Conservation (phyloP, 1,140 invertebrate species). For the Solenopsis fugax region DNA sequence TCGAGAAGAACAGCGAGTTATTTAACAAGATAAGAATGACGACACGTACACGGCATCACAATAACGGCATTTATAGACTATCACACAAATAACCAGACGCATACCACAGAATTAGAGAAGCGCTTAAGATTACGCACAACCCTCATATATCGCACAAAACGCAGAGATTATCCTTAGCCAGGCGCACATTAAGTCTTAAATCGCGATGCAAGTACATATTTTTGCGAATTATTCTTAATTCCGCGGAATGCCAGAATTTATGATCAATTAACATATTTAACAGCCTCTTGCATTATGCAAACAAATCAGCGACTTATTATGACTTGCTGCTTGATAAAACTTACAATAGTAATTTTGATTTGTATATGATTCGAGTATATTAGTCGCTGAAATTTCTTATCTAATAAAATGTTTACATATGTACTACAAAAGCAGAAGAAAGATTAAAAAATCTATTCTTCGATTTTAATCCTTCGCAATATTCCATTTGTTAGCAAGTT, state of each 20-base stretch:
- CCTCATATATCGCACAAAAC: slow-evolving; percentile 55
- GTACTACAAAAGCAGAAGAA: background rate
- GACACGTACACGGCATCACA: slow-evolving; percentile 58
- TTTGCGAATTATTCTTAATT: background rate
- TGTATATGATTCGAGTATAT: background rate
- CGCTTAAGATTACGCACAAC: slow-evolving; percentile 61
- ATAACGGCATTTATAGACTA: slow-evolving; percentile 61
- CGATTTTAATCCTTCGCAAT: background rate
- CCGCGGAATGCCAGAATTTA: background rate
- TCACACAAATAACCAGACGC: slow-evolving; percentile 44
- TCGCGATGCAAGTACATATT: background rate
- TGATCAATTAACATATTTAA: background rate
- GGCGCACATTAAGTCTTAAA: slow-evolving; percentile 15
- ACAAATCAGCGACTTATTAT: background rate
- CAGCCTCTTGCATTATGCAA: background rate
- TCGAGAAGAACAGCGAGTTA: slow-evolving; percentile 62
- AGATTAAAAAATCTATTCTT: background rate
- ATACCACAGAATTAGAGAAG: slow-evolving; percentile 55
- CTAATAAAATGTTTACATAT: background rate
- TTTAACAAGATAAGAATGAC: slow-evolving; percentile 66
- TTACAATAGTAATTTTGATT: slow-evolving; percentile 19
- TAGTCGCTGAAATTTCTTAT: background rate
- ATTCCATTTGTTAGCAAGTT: background rate
- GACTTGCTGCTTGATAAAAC: background rate
- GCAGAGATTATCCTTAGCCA: slow-evolving; percentile 40